A percentile compares a stretch with the other conserved stretches of the same genome.
phyloP scores from a whole-genome alignment of 2,113 vertebrate genomes.

The Patagioenas fasciata region DNA sequence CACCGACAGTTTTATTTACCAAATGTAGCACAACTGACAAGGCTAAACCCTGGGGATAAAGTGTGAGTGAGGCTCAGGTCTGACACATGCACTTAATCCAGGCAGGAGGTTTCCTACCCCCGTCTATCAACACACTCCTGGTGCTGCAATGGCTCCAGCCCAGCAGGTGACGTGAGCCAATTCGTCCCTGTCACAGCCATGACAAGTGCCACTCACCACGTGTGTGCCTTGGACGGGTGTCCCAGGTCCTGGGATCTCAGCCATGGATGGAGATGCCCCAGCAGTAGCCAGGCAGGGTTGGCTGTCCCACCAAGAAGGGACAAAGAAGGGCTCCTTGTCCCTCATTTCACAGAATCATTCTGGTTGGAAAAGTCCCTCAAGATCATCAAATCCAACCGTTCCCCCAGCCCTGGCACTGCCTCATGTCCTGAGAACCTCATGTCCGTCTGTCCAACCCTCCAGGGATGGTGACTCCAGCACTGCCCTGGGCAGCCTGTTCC shows the following conservation, averaged over 20 bases:
- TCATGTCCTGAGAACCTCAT: no score
- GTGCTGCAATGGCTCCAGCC: background rate
- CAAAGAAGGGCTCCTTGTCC: background rate
- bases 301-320: background rate
- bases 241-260: rapidly evolving
- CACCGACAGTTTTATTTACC: slow-evolving; percentile 29
- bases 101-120: no score
- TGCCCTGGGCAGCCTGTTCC: no score
- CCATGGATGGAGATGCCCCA: background rate
- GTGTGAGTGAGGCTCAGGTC: background rate
- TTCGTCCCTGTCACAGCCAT: rapidly evolving
- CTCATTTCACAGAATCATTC: background rate
- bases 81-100: background rate
- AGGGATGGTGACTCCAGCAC: no score
- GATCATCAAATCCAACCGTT: no score
- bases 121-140: background rate
- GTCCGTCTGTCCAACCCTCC: no score
- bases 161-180: background rate
- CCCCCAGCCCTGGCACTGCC: no score
- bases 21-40: background rate
- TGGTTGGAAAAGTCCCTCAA: no score
- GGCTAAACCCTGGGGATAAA: background rate
- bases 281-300: background rate
- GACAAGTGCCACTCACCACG: background rate
- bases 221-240: rapidly evolving